phyloP scores from a whole-genome alignment of 53 echinoderm and acorn worm genomes.

The Antedon mediterranea region DNA sequence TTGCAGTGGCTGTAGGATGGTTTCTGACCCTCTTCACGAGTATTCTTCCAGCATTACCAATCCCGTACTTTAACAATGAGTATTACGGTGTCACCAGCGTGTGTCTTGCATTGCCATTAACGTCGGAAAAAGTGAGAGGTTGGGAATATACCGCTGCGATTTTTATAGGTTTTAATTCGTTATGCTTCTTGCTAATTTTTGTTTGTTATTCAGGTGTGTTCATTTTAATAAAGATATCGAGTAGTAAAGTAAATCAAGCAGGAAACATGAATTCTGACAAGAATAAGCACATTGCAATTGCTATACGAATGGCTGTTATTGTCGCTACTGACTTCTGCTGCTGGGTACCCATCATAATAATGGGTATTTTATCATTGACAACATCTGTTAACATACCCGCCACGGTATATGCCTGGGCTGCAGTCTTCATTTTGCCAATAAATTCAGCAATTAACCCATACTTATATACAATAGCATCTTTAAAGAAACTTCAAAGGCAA shows the following conservation, averaged over 20 bases:
- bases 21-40: conserved; percentile 24
- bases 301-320: conserved; percentile 50
- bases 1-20: conserved; percentile 39
- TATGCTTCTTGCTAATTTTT: conserved; percentile 42
- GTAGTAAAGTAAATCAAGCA: conserved; percentile 14
- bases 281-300: conserved; percentile 11
- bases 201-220: conserved; percentile 62
- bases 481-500: conserved; percentile 2
- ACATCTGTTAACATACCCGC: conserved; percentile 47
- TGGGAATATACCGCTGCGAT: conserved; percentile 3
- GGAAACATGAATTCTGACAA: background rate
- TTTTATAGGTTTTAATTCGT: conserved; percentile 25
- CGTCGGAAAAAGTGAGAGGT: conserved; percentile 34
- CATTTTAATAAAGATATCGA: conserved; percentile 44
- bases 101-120: conserved; percentile 70
- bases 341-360: conserved; percentile 84
- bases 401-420: conserved; percentile 66
- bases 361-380: conserved; percentile 43
- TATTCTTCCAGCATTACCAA: conserved; percentile 38
- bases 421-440: conserved; percentile 80
- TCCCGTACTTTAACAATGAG: conserved; percentile 48
- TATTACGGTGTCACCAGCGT: conserved; percentile 83
- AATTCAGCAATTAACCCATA: conserved; percentile 92
- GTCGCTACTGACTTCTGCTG: conserved; percentile 77
- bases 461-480: conserved; percentile 72